A percentile compares a stretch with the other conserved stretches of the same genome.
Conservation (phyloP, 2,888 invertebrate genomes). For the Macrophya alboannulata region DNA sequence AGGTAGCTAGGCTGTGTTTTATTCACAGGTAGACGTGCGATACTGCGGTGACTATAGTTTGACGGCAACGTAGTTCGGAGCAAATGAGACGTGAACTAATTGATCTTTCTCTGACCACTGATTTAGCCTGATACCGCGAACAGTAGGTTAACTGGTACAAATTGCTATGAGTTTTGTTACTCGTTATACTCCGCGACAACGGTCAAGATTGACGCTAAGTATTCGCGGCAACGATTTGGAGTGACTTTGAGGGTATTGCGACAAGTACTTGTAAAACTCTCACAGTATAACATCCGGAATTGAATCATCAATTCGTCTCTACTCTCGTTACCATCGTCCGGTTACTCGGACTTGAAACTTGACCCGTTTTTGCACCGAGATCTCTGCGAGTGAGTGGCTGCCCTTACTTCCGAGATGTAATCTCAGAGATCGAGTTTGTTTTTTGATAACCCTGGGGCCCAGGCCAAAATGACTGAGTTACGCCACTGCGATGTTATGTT, state of each 20-base stretch:
- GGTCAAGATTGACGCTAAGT: neutral
- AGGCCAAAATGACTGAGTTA: conserved; percentile 51
- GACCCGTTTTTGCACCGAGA: neutral
- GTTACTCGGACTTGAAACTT: neutral
- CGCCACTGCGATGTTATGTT: conserved; percentile 55
- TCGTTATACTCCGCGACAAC: neutral
- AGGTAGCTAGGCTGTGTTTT: neutral
- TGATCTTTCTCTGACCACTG: conserved; percentile 50
- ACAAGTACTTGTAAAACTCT: neutral
- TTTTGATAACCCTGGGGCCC: conserved; percentile 36
- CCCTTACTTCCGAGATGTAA: neutral
- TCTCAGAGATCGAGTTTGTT: neutral
- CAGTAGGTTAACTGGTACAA: conserved; percentile 20
- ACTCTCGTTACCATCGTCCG: neutral
- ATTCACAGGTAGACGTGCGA: neutral
- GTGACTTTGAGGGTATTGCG: neutral
- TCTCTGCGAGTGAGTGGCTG: neutral
- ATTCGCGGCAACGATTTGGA: neutral
- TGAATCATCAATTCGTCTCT: neutral
- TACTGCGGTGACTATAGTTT: neutral
- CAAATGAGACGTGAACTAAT: conserved; percentile 50
- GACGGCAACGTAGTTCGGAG: conserved; percentile 8
- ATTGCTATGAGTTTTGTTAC: neutral
- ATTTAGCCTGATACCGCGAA: conserved; percentile 4
- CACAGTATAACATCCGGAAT: neutral